Conservation (phyloP, 2,888 invertebrate species). For the Seira sanloemensis region DNA sequence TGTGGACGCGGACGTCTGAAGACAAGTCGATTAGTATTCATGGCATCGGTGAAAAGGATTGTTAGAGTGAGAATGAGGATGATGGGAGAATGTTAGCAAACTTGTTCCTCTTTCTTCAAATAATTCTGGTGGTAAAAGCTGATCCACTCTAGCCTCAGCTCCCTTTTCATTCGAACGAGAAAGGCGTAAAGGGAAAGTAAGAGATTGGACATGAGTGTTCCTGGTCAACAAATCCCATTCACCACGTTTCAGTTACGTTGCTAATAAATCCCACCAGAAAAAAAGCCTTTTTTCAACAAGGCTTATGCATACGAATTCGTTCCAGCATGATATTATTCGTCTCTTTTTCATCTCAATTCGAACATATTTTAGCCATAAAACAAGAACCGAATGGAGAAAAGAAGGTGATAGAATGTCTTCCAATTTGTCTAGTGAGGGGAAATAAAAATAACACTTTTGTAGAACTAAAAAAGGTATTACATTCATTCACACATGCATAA, state of each 20-base stretch:
- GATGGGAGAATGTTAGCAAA: conserved; percentile 2
- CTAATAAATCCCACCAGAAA: background rate
- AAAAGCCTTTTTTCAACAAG: background rate
- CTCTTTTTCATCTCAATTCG: background rate
- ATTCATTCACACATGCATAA: background rate
- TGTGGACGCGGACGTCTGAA: background rate
- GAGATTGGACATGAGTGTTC: conserved; percentile 23
- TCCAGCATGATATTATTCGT: background rate
- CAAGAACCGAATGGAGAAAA: background rate
- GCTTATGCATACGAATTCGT: background rate
- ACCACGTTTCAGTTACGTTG: too few species aligned
- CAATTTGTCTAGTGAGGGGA: conserved; percentile 30
- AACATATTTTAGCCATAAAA: background rate
- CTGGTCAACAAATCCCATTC: conserved; percentile 32
- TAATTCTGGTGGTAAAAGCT: background rate
- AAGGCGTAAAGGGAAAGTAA: background rate
- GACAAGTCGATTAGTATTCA: conserved; percentile 54
- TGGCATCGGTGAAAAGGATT: conserved; percentile 37
- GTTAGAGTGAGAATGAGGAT: conserved; percentile 31
- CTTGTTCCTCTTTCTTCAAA: conserved; percentile 31
- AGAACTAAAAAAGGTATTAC: background rate
- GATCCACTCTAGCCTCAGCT: background rate
- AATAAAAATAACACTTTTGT: background rate
- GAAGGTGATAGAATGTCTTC: conserved; percentile 20
- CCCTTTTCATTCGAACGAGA: conserved; percentile 5